phyloP scores from a whole-genome alignment of 2,888 invertebrate species.

The Clivina fossor region DNA sequence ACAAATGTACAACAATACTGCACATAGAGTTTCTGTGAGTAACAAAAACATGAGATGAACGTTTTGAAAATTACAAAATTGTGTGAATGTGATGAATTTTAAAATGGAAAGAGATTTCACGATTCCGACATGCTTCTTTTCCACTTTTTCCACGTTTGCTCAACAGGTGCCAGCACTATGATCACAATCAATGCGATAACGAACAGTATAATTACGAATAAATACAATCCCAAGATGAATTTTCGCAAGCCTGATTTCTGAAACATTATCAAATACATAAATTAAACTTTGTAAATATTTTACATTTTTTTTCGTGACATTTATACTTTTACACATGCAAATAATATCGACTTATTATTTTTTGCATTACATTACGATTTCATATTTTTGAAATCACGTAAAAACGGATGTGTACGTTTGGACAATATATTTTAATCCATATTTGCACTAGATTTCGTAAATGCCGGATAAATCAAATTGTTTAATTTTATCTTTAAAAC shows the following conservation, averaged over 20 bases:
- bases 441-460: no score
- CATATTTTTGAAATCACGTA: no score
- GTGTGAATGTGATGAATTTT: constrained; percentile 2
- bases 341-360: no score
- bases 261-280: constrained; percentile 47
- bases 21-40: constrained; percentile 12
- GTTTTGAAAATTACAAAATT: constrained; percentile 4
- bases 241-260: constrained; percentile 80
- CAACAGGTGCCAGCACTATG: constrained; percentile 74
- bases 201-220: constrained; percentile 68
- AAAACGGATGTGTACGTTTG: no score
- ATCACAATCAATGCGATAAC: constrained; percentile 74
- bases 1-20: constrained; percentile 25
- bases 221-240: constrained; percentile 75
- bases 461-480: no score
- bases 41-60: constrained; percentile 23
- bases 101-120: background rate
- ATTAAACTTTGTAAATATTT: constrained; percentile 7
- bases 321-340: no score
- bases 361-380: no score
- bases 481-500: no score
- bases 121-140: constrained; percentile 13
- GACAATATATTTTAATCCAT: no score
- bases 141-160: constrained; percentile 58
- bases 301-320: background rate